Percentiles rank a stretch among this genome's conserved stretches.
phyloP scores from a whole-genome alignment of 2,113 vertebrate genomes.

The Ginglymostoma cirratum region DNA sequence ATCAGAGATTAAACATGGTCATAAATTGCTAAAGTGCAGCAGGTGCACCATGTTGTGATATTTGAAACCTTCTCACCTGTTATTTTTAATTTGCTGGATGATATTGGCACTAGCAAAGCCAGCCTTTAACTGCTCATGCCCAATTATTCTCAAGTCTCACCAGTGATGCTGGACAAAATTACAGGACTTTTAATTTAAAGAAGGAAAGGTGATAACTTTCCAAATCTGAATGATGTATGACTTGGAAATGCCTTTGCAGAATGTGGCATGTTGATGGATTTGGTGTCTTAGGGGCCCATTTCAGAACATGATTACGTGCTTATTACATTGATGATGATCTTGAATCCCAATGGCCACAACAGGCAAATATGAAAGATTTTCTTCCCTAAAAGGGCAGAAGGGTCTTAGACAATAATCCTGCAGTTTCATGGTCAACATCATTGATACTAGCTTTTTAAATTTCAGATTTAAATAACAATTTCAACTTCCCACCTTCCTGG shows the following conservation, averaged over 20 bases:
- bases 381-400: neutral
- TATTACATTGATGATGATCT: neutral
- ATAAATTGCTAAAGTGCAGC: too few relatives aligned
- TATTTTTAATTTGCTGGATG: neutral
- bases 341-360: neutral
- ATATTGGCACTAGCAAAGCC: neutral
- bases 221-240: too few relatives aligned
- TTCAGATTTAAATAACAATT: neutral
- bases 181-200: too few relatives aligned
- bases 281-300: neutral
- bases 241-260: neutral
- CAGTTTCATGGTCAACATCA: neutral
- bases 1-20: neutral
- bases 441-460: neutral
- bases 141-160: neutral
- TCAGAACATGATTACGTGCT: neutral
- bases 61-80: neutral
- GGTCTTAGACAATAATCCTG: neutral
- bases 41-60: too few relatives aligned
- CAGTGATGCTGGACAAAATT: neutral
- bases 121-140: neutral
- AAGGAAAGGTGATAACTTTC: too few relatives aligned
- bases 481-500: neutral
- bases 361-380: neutral
- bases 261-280: neutral